Percentiles rank a stretch among this genome's conserved stretches.
phyloP scores from a whole-genome alignment of 2,888 invertebrate genomes.

The Lacanobia wlatinum region DNA sequence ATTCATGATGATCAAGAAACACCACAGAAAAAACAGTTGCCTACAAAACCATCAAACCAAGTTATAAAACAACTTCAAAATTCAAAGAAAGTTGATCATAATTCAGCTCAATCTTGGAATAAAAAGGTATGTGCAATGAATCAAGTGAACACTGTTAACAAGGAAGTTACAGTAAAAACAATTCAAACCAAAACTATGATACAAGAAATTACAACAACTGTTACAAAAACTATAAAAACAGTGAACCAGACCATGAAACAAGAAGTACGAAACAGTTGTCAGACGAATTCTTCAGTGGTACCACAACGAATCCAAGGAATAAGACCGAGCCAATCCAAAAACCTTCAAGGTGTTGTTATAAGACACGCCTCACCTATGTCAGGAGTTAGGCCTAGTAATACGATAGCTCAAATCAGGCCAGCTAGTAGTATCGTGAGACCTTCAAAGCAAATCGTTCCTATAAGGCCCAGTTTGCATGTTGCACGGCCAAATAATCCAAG shows the following conservation, averaged over 20 bases:
- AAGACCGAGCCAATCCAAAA: conserved; percentile 69
- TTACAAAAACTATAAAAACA: conserved; percentile 87
- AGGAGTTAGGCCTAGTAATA: conserved; percentile 72
- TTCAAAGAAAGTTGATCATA: conserved; percentile 52
- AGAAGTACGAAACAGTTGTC: conserved; percentile 76
- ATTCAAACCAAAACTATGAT: conserved; percentile 86
- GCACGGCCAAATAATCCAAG: conserved; percentile 72
- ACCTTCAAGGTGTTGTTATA: conserved; percentile 76
- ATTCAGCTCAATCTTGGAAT: conserved; percentile 67
- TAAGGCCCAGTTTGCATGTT: conserved; percentile 69
- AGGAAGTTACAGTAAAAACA: conserved; percentile 85
- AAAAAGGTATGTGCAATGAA: conserved; percentile 75
- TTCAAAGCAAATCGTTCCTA: conserved; percentile 75
- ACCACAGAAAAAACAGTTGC: conserved; percentile 69
- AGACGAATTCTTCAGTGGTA: conserved; percentile 66
- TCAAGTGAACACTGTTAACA: conserved; percentile 82
- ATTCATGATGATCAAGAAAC: conserved; percentile 57
- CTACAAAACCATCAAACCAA: conserved; percentile 72
- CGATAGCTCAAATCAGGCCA: conserved; percentile 66
- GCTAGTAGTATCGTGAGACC: conserved; percentile 64
- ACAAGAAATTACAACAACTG: conserved; percentile 88
- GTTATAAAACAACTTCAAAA: conserved; percentile 58
- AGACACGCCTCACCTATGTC: conserved; percentile 76
- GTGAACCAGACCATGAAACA: conserved; percentile 85
- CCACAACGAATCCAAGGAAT: conserved; percentile 75